Percentiles rank a stretch among this genome's conserved stretches.
phyloP scores from a whole-genome alignment of 2,888 invertebrate species.

The Tetragonisca angustula region DNA sequence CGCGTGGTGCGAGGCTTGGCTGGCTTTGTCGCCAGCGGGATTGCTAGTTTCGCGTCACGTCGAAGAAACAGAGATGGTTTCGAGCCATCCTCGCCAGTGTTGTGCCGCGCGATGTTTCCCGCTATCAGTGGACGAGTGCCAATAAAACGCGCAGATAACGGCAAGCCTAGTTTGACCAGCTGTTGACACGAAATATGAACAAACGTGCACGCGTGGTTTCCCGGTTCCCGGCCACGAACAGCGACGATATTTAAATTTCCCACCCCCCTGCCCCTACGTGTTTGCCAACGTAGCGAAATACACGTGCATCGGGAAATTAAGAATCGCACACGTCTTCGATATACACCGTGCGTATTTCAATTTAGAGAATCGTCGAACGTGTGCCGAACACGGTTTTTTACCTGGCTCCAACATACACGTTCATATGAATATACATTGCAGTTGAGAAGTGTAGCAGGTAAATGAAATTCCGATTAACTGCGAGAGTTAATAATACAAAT shows the following conservation, averaged over 20 bases:
- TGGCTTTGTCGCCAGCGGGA: background rate
- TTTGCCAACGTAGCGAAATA: no score
- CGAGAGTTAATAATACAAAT: no score
- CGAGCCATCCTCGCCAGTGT: background rate
- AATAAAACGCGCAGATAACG: slow-evolving; percentile 44
- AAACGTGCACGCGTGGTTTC: background rate
- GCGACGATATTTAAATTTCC: slow-evolving; percentile 42
- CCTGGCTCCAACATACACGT: no score
- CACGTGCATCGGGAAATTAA: background rate
- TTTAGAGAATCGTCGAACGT: no score
- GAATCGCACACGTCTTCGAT: background rate
- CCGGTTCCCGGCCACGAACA: background rate
- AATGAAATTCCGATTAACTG: no score
- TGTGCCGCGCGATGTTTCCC: background rate
- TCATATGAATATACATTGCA: no score
- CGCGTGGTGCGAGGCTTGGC: background rate
- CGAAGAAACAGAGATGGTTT: slow-evolving; percentile 7
- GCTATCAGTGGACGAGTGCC: slow-evolving; percentile 34
- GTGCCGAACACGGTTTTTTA: no score
- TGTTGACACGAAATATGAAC: slow-evolving; percentile 46
- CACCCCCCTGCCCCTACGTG: no score
- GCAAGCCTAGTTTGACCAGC: slow-evolving; percentile 35
- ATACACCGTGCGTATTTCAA: no score
- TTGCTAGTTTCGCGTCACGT: background rate
- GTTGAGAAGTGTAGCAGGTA: no score